Evolutionary conservation across 1,140 invertebrate species (phyloP).

Genomic region (Leptopilina boulardi): DNA sequence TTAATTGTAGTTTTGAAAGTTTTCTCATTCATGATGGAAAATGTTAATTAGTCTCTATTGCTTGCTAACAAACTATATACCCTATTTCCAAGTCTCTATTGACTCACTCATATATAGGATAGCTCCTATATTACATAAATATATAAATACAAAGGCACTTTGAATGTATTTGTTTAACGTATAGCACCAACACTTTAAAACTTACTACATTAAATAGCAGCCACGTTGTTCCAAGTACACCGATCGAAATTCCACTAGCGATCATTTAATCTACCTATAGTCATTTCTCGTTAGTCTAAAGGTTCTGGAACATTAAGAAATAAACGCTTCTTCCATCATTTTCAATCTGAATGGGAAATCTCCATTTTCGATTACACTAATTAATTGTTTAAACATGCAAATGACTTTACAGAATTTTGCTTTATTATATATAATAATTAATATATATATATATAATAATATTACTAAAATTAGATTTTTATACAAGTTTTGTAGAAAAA

Average conservation of each 20-base stretch:
- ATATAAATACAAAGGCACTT: background rate
- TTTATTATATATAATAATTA: background rate
- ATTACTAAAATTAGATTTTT: too few species aligned
- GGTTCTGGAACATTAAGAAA: background rate
- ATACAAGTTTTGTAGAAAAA: background rate
- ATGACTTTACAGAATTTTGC: background rate
- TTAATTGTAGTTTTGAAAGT: too few species aligned
- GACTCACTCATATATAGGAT: background rate
- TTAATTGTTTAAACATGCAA: background rate
- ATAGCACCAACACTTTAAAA: background rate
- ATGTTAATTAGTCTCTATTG: background rate
- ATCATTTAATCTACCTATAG: slow-evolving; percentile 4
- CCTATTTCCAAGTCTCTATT: background rate
- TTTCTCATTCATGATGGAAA: background rate
- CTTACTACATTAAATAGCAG: background rate
- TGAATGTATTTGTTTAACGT: background rate
- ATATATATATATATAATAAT: too few species aligned
- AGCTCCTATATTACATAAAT: background rate
- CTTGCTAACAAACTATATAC: background rate
- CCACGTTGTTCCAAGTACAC: slow-evolving; percentile 4
- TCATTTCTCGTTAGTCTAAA: background rate
- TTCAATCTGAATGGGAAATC: background rate
- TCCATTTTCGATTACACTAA: background rate
- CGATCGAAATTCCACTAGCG: background rate
- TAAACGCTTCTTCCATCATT: background rate